Percentiles rank a stretch among this genome's conserved stretches.
Evolutionary conservation across 2,113 vertebrate species (phyloP).

Genomic region (Neofelis nebulosa): DNA sequence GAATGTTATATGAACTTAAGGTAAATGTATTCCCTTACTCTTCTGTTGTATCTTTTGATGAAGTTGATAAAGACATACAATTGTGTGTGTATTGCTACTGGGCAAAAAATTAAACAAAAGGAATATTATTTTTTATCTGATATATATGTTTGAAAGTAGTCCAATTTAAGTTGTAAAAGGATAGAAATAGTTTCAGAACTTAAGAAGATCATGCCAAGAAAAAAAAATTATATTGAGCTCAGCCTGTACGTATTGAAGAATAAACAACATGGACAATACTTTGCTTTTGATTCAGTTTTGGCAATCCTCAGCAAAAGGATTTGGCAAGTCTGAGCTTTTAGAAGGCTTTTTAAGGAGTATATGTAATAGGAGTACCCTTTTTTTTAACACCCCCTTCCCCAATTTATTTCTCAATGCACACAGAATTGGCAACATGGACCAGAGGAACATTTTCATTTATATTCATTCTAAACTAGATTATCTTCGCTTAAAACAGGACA

Average conservation of each 20-base stretch:
- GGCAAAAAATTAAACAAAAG: not conserved
- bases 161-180: slow-evolving; percentile 31
- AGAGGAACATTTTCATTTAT: slow-evolving; percentile 35
- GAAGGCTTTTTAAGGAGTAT: not conserved
- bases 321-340: slow-evolving; percentile 6
- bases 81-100: not conserved
- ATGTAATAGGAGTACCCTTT: not conserved
- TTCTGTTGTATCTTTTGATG: not conserved
- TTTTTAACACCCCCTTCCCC: not conserved
- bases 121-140: not conserved
- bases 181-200: slow-evolving; percentile 14
- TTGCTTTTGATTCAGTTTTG: slow-evolving; percentile 41
- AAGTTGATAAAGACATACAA: slow-evolving; percentile 7
- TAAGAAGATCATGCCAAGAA: slow-evolving; percentile 8
- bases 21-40: slow-evolving; percentile 19
- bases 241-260: slow-evolving; percentile 13
- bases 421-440: not conserved
- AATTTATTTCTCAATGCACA: slow-evolving; percentile 38
- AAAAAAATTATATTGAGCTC: not conserved
- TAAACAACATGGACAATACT: not conserved
- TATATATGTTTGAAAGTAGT: not conserved
- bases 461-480: slow-evolving; percentile 40
- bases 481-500: slow-evolving; percentile 30
- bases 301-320: not conserved
- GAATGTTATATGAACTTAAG: slow-evolving; percentile 39